A percentile compares a stretch with the other conserved stretches of the same genome.
Conservation (phyloP, 2,113 vertebrate genomes). For the Falco punctatus region DNA sequence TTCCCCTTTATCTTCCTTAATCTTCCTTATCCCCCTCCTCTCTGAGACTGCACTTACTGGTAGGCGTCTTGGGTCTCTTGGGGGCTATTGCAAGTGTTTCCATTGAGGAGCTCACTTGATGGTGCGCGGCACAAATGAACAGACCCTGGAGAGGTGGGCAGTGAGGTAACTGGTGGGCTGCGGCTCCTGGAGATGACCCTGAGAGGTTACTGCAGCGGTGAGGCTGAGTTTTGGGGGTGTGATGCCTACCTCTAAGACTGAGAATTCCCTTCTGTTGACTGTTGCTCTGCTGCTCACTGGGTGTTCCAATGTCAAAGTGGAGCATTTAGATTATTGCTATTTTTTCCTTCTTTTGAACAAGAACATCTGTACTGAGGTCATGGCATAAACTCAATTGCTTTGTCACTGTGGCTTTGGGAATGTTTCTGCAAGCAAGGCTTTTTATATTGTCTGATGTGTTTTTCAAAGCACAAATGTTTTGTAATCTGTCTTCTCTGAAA, state of each 20-base stretch:
- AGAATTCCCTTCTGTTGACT: background rate
- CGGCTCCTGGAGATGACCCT: background rate
- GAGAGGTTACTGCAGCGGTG: background rate
- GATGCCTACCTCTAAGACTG: background rate
- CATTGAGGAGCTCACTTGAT: fast-evolving
- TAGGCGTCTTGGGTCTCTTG: background rate
- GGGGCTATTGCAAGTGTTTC: background rate
- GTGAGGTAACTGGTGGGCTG: background rate
- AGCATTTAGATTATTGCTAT: background rate
- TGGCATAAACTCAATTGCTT: background rate
- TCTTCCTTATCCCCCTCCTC: fast-evolving
- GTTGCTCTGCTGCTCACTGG: background rate
- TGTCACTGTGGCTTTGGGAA: background rate
- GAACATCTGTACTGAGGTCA: background rate
- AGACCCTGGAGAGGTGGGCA: background rate
- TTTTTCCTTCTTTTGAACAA: background rate
- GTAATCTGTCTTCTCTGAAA: background rate
- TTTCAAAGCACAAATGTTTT: background rate
- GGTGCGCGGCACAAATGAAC: background rate
- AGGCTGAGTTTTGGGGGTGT: background rate
- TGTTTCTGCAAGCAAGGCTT: background rate
- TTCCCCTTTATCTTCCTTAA: background rate
- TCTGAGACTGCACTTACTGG: background rate
- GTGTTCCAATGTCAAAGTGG: background rate
- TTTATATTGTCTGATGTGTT: background rate